Conservation (phyloP, 37 sponge, comb jelly and placozoan genomes). For the Aphrocallistes beatrix region DNA sequence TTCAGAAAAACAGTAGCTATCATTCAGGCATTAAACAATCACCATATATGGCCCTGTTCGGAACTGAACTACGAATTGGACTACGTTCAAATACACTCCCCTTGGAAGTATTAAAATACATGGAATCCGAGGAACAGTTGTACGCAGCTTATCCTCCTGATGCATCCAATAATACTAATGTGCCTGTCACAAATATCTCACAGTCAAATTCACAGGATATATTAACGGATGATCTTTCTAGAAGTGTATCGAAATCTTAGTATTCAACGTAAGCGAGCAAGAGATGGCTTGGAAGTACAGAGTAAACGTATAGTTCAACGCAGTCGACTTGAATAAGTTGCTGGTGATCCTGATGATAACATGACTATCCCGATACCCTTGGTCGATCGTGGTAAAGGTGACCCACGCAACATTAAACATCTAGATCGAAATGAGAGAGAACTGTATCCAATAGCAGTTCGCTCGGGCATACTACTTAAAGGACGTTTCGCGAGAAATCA, state of each 20-base stretch:
- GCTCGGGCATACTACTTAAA: too few species aligned
- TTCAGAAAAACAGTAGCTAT: slow-evolving; percentile 1
- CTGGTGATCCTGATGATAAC: background rate
- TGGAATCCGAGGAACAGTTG: too few species aligned
- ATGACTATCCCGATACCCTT: too few species aligned
- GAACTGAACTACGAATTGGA: slow-evolving; percentile 6
- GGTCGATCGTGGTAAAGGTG: too few species aligned
- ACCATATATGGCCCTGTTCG: background rate
- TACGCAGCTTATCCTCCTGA: background rate
- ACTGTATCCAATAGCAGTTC: too few species aligned
- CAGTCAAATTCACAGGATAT: background rate
- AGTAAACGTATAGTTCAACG: background rate
- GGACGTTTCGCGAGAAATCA: background rate
- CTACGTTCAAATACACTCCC: slow-evolving; percentile 20
- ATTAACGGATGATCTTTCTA: background rate
- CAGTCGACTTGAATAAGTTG: background rate
- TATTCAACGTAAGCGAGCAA: background rate
- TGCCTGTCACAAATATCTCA: background rate
- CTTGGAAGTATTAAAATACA: too few species aligned
- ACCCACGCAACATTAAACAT: too few species aligned
- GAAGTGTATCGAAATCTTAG: background rate
- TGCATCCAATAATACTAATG: background rate
- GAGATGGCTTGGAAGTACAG: background rate
- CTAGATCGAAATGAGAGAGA: too few species aligned
- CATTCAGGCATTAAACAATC: slow-evolving; percentile 7